Evolutionary conservation across 2,888 invertebrate species (phyloP).

Genomic region (Hypomecis punctinalis): DNA sequence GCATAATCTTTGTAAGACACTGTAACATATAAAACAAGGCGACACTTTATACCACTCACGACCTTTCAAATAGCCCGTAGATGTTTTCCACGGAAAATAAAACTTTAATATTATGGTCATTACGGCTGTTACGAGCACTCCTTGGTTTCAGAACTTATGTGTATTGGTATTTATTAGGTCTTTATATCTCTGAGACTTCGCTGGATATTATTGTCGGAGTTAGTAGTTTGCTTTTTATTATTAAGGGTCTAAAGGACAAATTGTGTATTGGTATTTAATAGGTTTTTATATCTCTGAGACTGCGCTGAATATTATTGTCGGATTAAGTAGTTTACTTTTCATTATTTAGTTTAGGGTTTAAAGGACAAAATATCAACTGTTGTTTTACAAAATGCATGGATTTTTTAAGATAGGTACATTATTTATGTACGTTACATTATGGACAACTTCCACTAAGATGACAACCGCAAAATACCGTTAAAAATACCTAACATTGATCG

Average conservation of each 20-base stretch:
- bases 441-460: no score
- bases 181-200: conserved; percentile 1
- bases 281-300: conserved; percentile 4
- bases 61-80: conserved; percentile 14
- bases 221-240: no score
- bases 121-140: conserved; percentile 9
- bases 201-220: background rate
- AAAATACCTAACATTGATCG: no score
- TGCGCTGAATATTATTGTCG: background rate
- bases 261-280: conserved; percentile 13
- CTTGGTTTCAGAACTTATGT: conserved; percentile 17
- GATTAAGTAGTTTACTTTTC: background rate
- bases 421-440: no score
- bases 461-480: no score
- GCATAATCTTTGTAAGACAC: background rate
- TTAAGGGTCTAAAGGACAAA: no score
- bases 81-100: conserved; percentile 17
- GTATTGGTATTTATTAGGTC: conserved; percentile 10
- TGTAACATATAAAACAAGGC: background rate
- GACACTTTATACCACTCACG: conserved; percentile 15
- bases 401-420: no score
- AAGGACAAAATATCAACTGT: no score
- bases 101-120: conserved; percentile 15
- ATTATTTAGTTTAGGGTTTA: no score
- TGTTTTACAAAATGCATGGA: no score